Evolutionary conservation across 2,113 vertebrate species (phyloP), one percentile per base, ranked within the genome.

Genomic region (Hypocryptadius cinnamomeus): DNA sequence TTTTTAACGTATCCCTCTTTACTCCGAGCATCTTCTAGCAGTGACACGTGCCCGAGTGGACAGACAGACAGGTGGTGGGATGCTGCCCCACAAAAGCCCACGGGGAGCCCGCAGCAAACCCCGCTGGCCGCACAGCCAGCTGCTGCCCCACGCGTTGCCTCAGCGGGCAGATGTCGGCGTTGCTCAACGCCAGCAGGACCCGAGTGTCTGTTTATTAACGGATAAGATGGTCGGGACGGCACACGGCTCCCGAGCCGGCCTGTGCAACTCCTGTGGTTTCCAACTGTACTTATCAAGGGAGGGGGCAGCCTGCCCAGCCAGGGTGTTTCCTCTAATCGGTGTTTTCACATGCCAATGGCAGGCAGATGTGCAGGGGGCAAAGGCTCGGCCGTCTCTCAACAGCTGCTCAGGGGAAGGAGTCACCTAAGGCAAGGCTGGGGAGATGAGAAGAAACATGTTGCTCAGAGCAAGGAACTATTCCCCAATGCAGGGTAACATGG

Each of bases 261-360:
- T 85, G 31, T 85, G 70, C 93, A 97, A 95, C 80, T 84, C 88
- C 90, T 87, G 83, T 87, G 78, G 72, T 93, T 97, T 96, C 86
- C 70, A 82, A 88, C 94, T 5, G 90, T 83, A 93, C 89, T 97
- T 95, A 96, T 96, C 93, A 15, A 87, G 97, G 97, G 96, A 94
- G 96, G 96, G 96, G 96, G 91, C 97, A 96, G 96, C 96, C 96
- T 93, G 83, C 90, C 88, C 83, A 65, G 92, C 59, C 70, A 94
- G 95, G 97, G 87, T 96, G 92, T 92, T 96, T 89, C 92, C 91
- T 93, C 95, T 98, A 97, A 98, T 98, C 97, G 44, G 79, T 60
- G 54, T 60, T 96, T 95, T 96, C 96, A 89, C 89, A 47, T 78
- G 93, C 89, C 92, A 56, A 3, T 70, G 87, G 51, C 84, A 44